phyloP scores from a whole-genome alignment of 1,140 invertebrate species.

The Eriosoma lanigerum region DNA sequence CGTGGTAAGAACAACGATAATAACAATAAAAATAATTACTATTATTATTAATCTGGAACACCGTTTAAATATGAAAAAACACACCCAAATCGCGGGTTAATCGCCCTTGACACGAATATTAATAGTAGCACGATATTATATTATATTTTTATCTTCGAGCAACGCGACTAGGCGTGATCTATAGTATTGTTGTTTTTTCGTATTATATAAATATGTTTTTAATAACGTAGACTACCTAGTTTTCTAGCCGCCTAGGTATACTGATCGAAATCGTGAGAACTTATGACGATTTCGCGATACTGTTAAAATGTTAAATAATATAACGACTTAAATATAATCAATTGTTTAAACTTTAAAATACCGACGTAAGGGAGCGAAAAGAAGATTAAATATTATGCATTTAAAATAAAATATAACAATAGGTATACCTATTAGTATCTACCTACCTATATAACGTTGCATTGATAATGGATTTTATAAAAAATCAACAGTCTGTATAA shows the following conservation, averaged over 20 bases:
- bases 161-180: conserved; percentile 7
- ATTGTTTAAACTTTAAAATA: too few species aligned
- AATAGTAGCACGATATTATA: conserved; percentile 39
- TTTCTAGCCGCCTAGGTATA: neutral
- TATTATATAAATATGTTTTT: neutral
- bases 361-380: too few species aligned
- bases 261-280: conserved; percentile 3
- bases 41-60: conserved; percentile 32
- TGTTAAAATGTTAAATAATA: too few species aligned
- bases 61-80: conserved; percentile 25
- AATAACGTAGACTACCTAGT: neutral
- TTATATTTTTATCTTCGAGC: conserved; percentile 7
- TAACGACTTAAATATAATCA: too few species aligned
- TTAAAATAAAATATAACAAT: too few species aligned
- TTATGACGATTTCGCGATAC: neutral
- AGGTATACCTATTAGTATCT: too few species aligned
- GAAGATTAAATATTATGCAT: too few species aligned
- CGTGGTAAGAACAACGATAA: neutral
- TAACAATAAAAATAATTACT: conserved; percentile 12
- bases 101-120: conserved; percentile 50
- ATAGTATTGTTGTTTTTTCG: neutral
- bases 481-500: too few species aligned
- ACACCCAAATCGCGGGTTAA: conserved; percentile 41
- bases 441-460: too few species aligned
- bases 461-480: too few species aligned